Percentiles rank a stretch among this genome's conserved stretches.
Evolutionary conservation across 1,140 invertebrate genomes (phyloP).

Genomic region (Gryllus bimaculatus): DNA sequence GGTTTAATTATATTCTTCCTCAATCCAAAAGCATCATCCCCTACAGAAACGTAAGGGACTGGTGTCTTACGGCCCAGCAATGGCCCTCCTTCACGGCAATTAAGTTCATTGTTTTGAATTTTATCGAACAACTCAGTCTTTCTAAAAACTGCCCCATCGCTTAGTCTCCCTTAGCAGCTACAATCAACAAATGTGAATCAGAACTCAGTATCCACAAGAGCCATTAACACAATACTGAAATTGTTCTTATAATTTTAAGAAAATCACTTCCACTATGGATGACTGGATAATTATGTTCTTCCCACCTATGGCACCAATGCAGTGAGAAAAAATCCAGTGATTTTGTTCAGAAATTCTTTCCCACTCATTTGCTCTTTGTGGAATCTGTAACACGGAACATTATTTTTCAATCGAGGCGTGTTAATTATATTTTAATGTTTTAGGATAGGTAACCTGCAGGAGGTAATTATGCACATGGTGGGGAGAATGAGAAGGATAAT

Average conservation of each 20-base stretch:
- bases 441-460: background rate
- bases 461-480: background rate
- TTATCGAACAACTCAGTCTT: background rate
- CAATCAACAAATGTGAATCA: background rate
- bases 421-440: background rate
- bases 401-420: no score
- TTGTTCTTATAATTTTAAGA: no score
- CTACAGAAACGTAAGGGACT: slow-evolving; percentile 31
- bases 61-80: slow-evolving; percentile 19
- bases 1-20: slow-evolving; percentile 28
- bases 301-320: no score
- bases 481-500: background rate
- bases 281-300: background rate
- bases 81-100: slow-evolving; percentile 28
- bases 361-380: no score
- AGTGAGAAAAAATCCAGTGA: no score
- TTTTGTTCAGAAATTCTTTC: no score
- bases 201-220: background rate
- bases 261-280: no score
- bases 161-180: background rate
- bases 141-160: slow-evolving; percentile 11
- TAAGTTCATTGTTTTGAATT: slow-evolving; percentile 12
- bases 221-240: no score
- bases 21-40: slow-evolving; percentile 29
- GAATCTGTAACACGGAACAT: no score